These are phyloP conservation scores for Pao palembangensis DNA, from an alignment of 2,113 vertebrate genomes.

Conservation along the genomic window DNA sequence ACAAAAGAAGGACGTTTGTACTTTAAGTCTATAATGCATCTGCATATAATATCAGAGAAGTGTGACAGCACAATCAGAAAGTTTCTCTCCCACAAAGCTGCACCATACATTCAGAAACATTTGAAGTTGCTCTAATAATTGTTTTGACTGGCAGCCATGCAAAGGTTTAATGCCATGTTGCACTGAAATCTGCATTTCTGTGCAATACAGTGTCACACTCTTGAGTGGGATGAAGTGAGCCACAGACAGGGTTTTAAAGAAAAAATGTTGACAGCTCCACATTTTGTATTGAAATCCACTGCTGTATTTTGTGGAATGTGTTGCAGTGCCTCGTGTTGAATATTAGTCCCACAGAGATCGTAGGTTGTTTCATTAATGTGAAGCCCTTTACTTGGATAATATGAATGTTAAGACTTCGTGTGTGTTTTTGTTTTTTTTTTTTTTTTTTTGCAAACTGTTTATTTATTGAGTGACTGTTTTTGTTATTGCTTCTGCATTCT, in stretches of 20 bases:
- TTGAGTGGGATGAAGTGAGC: constrained; percentile 18
- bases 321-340: constrained; percentile 63
- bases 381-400: constrained; percentile 42
- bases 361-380: constrained; percentile 33
- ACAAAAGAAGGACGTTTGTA: too few relatives aligned
- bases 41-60: constrained; percentile 39
- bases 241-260: constrained; percentile 25
- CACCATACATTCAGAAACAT: too few relatives aligned
- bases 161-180: constrained; percentile 15
- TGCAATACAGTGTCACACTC: constrained; percentile 27
- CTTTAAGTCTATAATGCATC: constrained; percentile 13
- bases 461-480: constrained; percentile 69
- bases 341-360: constrained; percentile 40
- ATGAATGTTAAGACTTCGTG: constrained; percentile 55
- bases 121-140: too few relatives aligned
- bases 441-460: constrained; percentile 55
- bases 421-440: constrained; percentile 33
- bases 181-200: constrained; percentile 25
- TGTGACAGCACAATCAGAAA: too few relatives aligned
- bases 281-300: constrained; percentile 49
- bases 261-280: constrained; percentile 19
- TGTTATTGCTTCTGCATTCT: constrained; percentile 57
- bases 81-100: too few relatives aligned
- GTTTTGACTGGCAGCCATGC: too few relatives aligned
- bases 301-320: constrained; percentile 54